Evolutionary conservation across 2,113 vertebrate genomes (phyloP).

Genomic region (Syrrhaptes paradoxus): DNA sequence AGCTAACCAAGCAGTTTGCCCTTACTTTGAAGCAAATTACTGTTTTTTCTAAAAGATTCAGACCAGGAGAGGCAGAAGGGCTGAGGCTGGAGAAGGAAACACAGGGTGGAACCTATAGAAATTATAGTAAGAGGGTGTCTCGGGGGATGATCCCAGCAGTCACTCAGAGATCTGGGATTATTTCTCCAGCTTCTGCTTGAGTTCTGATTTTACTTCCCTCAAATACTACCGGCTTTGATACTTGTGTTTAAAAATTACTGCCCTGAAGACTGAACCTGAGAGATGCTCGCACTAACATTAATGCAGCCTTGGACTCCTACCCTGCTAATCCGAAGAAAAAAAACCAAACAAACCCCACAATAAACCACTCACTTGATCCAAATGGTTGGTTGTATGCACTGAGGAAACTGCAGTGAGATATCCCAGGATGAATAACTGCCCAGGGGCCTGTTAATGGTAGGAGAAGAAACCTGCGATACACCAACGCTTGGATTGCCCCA

Average conservation of each 20-base stretch:
- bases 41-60: neutral
- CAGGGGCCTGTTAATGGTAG: neutral
- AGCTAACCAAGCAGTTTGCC: neutral
- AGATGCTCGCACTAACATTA: neutral
- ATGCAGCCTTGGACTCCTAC: neutral
- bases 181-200: neutral
- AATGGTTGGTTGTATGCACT: neutral
- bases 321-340: neutral
- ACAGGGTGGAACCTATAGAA: neutral
- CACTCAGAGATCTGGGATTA: neutral
- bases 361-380: neutral
- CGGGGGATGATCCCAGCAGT: neutral
- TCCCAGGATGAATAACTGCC: neutral
- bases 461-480: fast-evolving
- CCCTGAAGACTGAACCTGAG: neutral
- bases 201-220: neutral
- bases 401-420: neutral
- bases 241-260: neutral
- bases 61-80: neutral
- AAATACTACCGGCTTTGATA: neutral
- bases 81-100: neutral
- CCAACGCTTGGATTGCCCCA: neutral
- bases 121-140: neutral
- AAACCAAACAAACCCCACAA: neutral
- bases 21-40: neutral